phyloP scores from a whole-genome alignment of 2,888 invertebrate genomes.

The Dasysyrphus albostriatus region DNA sequence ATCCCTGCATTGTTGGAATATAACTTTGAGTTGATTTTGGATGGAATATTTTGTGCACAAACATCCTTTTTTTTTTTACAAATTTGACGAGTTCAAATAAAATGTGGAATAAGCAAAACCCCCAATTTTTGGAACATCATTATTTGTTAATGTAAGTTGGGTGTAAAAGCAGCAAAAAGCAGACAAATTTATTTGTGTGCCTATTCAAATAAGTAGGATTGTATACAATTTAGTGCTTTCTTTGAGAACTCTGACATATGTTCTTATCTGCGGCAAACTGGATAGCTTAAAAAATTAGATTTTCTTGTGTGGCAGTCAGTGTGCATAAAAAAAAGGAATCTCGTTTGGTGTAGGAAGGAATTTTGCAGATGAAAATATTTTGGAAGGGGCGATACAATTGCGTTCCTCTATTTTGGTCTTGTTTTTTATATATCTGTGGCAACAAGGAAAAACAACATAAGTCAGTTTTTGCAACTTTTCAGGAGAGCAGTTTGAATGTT shows the following conservation, averaged over 20 bases:
- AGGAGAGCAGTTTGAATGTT: no score
- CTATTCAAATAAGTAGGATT: background rate
- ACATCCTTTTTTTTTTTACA: no score
- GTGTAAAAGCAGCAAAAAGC: no score
- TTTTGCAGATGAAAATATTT: conserved; percentile 43
- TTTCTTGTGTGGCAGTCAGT: conserved; percentile 5
- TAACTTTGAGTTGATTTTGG: no score
- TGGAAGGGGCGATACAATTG: conserved; percentile 30
- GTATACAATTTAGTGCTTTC: conserved; percentile 7
- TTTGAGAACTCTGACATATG: conserved; percentile 55
- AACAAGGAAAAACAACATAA: no score
- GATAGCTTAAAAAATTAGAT: conserved; percentile 56
- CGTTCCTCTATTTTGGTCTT: background rate
- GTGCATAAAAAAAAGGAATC: conserved; percentile 3
- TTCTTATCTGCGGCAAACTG: conserved; percentile 53
- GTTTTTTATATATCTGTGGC: background rate
- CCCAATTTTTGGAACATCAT: no score
- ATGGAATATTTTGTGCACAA: no score
- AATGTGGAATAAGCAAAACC: no score
- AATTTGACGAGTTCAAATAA: no score
- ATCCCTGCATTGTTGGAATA: no score
- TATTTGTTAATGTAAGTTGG: no score
- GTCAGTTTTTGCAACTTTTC: no score
- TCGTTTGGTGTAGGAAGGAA: conserved; percentile 36
- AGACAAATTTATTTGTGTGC: background rate